phyloP scores from a whole-genome alignment of 2,113 vertebrate genomes.

The Dromiciops gliroides region DNA sequence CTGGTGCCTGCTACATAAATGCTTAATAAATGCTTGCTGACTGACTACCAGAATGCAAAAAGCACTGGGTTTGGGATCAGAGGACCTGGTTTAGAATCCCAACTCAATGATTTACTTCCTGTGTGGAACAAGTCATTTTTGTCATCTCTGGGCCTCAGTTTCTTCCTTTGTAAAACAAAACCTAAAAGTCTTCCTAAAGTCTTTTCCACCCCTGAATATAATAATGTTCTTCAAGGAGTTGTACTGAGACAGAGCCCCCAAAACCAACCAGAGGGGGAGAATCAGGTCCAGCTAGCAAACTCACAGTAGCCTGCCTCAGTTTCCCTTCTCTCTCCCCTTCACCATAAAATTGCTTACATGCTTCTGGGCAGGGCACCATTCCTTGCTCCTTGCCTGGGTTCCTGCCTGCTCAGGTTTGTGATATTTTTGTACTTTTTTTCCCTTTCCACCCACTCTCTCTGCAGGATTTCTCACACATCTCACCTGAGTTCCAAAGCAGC shows the following conservation, averaged over 20 bases:
- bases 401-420: neutral
- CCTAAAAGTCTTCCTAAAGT: too few species aligned
- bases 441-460: neutral
- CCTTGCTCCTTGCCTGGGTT: neutral
- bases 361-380: neutral
- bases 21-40: too few species aligned
- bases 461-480: constrained; percentile 95
- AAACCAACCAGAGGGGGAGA: neutral
- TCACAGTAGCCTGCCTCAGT: neutral
- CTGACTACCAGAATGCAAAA: too few species aligned
- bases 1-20: too few species aligned
- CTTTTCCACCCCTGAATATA: too few species aligned
- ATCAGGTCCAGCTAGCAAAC: neutral
- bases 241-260: neutral
- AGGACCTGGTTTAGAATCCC: too few species aligned
- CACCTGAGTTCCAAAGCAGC: constrained; percentile 94
- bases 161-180: too few species aligned
- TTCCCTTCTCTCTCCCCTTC: fast-evolving
- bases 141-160: too few species aligned
- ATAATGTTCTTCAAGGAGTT: neutral
- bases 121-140: too few species aligned
- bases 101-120: too few species aligned
- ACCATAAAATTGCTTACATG: neutral
- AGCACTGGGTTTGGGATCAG: too few species aligned
- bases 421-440: constrained; percentile 36